Percentiles rank a stretch among this genome's conserved stretches.
phyloP scores from a whole-genome alignment of 2,113 vertebrate species.

The Hippopotamus amphibius region DNA sequence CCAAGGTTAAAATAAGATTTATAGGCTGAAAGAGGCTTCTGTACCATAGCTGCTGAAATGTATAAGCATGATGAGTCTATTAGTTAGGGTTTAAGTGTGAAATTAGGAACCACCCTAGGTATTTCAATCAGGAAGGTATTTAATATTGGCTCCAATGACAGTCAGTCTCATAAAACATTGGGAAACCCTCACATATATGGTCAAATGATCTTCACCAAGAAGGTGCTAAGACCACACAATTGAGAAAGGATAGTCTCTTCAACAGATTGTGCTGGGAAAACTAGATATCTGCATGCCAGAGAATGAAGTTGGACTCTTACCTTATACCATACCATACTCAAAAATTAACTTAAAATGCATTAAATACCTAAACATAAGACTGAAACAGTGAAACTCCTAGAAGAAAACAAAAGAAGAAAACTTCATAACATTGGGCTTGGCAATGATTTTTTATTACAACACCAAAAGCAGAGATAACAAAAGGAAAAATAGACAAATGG shows the following conservation, averaged over 20 bases:
- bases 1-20: slow-evolving; percentile 36
- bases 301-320: neutral
- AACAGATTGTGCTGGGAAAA: neutral
- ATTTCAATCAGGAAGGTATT: slow-evolving; percentile 6
- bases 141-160: neutral
- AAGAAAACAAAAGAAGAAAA: neutral
- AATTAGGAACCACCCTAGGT: neutral
- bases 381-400: neutral
- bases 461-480: neutral
- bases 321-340: neutral
- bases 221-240: neutral
- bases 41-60: neutral
- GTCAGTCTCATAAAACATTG: neutral
- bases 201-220: neutral
- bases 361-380: neutral
- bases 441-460: neutral
- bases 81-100: neutral
- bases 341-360: neutral
- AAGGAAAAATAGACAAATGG: neutral
- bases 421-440: neutral
- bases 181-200: neutral
- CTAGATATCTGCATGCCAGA: neutral
- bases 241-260: neutral
- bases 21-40: neutral
- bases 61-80: neutral